A percentile compares a stretch with the other conserved stretches of the same genome.
Conservation (phyloP, 2,888 invertebrate genomes). For the Drosophila anceps region DNA sequence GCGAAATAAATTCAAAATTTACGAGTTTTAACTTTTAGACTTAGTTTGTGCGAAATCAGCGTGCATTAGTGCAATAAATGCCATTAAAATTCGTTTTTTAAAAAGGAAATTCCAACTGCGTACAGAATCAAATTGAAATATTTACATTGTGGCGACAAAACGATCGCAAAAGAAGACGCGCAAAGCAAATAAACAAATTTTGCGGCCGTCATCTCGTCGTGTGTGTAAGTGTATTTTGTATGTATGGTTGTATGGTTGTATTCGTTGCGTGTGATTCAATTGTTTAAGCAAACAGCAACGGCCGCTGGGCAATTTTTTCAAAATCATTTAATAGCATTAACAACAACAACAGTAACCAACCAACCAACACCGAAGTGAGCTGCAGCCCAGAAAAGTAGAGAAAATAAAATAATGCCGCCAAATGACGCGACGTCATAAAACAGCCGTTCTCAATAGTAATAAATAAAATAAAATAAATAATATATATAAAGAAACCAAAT, state of each 20-base stretch:
- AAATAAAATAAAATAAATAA: constrained; percentile 10
- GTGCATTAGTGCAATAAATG: constrained; percentile 38
- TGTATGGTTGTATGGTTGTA: constrained; percentile 20
- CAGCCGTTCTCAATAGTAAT: constrained; percentile 2
- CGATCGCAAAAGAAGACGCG: constrained; percentile 50
- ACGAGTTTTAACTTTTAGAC: constrained; percentile 41
- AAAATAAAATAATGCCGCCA: constrained; percentile 21
- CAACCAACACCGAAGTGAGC: constrained; percentile 1
- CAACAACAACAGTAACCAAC: constrained; percentile 18
- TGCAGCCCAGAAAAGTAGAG: constrained; percentile 10
- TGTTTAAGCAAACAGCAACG: constrained; percentile 61
- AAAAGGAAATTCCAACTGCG: constrained; percentile 16
- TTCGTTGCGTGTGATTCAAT: constrained; percentile 61
- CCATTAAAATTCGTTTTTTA: constrained; percentile 15
- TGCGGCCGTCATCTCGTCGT: constrained; percentile 53
- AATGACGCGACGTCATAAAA: constrained; percentile 24
- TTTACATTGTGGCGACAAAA: constrained; percentile 42
- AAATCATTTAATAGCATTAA: constrained; percentile 45
- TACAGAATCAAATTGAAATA: constrained; percentile 19
- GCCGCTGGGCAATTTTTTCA: constrained; percentile 36
- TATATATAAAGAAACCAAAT: constrained; percentile 7
- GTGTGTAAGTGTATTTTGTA: constrained; percentile 23
- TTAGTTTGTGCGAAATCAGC: constrained; percentile 37
- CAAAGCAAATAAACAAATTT: constrained; percentile 57
- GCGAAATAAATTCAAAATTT: constrained; percentile 51